Evolutionary conservation across 1,140 invertebrate genomes (phyloP).

Genomic region (Battus philenor): DNA sequence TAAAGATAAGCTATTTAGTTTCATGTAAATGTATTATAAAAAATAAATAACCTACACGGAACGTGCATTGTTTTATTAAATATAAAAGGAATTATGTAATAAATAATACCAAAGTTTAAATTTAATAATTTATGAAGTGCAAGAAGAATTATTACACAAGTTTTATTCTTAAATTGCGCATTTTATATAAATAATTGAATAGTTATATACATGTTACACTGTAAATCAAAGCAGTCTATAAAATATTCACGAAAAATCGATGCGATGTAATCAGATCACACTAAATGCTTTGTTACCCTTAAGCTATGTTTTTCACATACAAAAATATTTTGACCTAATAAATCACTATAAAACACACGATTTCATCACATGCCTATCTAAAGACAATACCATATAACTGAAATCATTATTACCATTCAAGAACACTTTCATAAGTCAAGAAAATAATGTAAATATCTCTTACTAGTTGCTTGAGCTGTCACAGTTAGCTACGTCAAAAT

Average conservation of each 20-base stretch:
- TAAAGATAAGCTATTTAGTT: no score
- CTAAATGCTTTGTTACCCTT: slow-evolving; percentile 58
- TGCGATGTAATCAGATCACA: slow-evolving; percentile 42
- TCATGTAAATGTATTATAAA: slow-evolving; percentile 44
- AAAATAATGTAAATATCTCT: no score
- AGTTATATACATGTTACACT: slow-evolving; percentile 63
- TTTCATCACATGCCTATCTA: slow-evolving; percentile 34
- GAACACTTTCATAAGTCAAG: no score
- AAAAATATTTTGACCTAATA: slow-evolving; percentile 68
- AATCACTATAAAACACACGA: slow-evolving; percentile 59
- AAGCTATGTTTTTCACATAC: slow-evolving; percentile 60
- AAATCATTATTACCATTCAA: slow-evolving; percentile 16
- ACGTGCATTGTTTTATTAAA: slow-evolving; percentile 23
- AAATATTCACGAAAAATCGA: slow-evolving; percentile 43
- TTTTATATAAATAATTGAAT: slow-evolving; percentile 64
- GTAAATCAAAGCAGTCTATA: slow-evolving; percentile 68
- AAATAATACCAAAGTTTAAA: slow-evolving; percentile 38
- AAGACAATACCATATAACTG: slow-evolving; percentile 21
- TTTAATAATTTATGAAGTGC: slow-evolving; percentile 73
- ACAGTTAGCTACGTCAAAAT: no score
- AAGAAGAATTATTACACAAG: slow-evolving; percentile 52
- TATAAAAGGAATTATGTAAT: slow-evolving; percentile 4
- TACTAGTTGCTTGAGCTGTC: no score
- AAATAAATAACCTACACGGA: slow-evolving; percentile 41
- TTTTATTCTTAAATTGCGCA: slow-evolving; percentile 61